Base-by-base conservation (phyloP, 2,797 vertebrate genomes). In the Pterois miles region DNA sequence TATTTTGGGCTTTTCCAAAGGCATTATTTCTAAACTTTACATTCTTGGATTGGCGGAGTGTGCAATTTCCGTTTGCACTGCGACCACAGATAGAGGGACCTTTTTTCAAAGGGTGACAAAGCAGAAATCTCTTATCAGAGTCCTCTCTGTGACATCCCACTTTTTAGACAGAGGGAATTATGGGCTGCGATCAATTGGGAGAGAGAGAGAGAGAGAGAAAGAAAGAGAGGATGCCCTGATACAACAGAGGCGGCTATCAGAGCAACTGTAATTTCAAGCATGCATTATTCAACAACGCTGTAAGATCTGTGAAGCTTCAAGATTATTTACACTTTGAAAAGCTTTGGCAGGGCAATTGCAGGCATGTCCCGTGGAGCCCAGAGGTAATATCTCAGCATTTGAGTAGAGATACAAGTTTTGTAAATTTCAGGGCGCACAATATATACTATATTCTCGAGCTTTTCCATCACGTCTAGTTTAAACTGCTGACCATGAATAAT, bases 271-370 rank as follows among this genome's bases (percentile, higher is more conserved):
- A 92, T 94, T 93, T 90, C 52, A 65, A 72, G 76, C 88, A 92
- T 94, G 92, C 90, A 94, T 93, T 93, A 94, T 94, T 94, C 93
- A 94, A 77, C 78, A 64, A 80, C 48, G 63, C 88, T 85, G 83
- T 68, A 87, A 83, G 78, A 89, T 91, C 80, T 86, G 88, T 79
- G 84, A 83, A 80, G 90, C 87, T 86, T 88, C 80, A 54, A 74
- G 82, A 86, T 94, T 88, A 94, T 94, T 93, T 92, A 90, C 88
- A 88, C 77, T 86, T 82, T 86, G 84, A 88, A 84, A 91, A 90
- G 81, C 81, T 54, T 64, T 82, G 86, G 80, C 87, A 86, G 81
- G 85, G 84, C 91, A 89, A 90, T 86, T 84, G 82, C 74, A 76
- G 70, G 56, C 64, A 58, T 88, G 89, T 92, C 86, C 75, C 73